Evolutionary conservation across 2,888 invertebrate species (phyloP).

Genomic region (Papilio gigon): DNA sequence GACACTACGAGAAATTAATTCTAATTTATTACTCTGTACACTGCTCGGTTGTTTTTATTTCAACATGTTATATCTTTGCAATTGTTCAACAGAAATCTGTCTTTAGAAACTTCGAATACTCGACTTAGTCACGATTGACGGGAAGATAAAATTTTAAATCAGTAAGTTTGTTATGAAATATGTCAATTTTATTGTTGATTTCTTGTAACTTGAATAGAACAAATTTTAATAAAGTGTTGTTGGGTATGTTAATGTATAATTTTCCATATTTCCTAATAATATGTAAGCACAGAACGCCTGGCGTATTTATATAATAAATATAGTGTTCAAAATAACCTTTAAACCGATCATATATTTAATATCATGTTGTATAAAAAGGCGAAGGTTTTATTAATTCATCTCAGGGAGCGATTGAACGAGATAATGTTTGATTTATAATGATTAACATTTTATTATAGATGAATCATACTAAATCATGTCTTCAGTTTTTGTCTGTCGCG

Average conservation of each 20-base stretch:
- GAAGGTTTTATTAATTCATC: constrained; percentile 63
- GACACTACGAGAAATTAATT: constrained; percentile 42
- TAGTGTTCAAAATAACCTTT: constrained; percentile 16
- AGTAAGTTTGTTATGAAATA: too few relatives aligned
- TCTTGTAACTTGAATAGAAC: too few relatives aligned
- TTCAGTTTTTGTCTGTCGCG: constrained; percentile 49
- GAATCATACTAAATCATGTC: constrained; percentile 68
- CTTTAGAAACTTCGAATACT: not conserved
- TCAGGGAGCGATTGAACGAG: constrained; percentile 59
- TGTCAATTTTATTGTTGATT: too few relatives aligned
- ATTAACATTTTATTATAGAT: constrained; percentile 72
- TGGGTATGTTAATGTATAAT: not conserved
- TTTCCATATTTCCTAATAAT: not conserved
- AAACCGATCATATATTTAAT: constrained; percentile 32
- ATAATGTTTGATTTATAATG: constrained; percentile 75
- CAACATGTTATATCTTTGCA: not conserved
- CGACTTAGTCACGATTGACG: not conserved
- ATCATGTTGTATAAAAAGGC: constrained; percentile 50
- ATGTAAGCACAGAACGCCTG: too few relatives aligned
- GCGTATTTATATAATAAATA: not conserved
- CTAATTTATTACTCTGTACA: constrained; percentile 6
- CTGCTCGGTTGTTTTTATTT: not conserved
- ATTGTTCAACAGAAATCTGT: not conserved
- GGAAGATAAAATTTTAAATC: too few relatives aligned
- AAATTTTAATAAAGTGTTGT: not conserved